Percentiles rank a stretch among this genome's conserved stretches.
These are phyloP conservation scores for Misgurnus anguillicaudatus DNA, from an alignment of 2,113 vertebrate genomes.

Conservation along the genomic window DNA sequence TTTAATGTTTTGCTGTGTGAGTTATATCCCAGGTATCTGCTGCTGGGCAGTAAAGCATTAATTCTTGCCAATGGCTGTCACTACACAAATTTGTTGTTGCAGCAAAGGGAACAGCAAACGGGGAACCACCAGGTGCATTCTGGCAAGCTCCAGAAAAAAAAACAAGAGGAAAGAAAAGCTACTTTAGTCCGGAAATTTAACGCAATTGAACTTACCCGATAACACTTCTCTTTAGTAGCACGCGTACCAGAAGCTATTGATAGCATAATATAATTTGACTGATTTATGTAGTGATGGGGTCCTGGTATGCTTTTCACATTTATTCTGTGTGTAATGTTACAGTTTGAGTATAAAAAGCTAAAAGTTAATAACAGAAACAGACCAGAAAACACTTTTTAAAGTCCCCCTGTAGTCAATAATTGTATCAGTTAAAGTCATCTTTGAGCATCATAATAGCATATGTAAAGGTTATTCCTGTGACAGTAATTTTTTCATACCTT, in stretches of 20 bases:
- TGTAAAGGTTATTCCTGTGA: too few relatives aligned
- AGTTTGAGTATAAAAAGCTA: too few relatives aligned
- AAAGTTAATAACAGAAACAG: too few relatives aligned
- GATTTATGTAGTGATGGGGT: constrained; percentile 10
- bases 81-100: constrained; percentile 64
- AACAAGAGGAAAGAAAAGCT: constrained; percentile 38
- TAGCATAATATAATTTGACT: background rate
- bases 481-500: too few relatives aligned
- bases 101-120: constrained; percentile 54
- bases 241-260: background rate
- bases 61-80: constrained; percentile 66
- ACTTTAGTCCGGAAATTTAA: constrained; percentile 37
- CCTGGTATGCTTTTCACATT: too few relatives aligned
- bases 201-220: constrained; percentile 37
- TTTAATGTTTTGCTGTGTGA: constrained; percentile 59
- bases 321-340: too few relatives aligned
- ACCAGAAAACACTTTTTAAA: too few relatives aligned
- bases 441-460: too few relatives aligned
- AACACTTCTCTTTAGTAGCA: constrained; percentile 30
- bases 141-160: constrained; percentile 50
- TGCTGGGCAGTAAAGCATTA: constrained; percentile 59
- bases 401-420: too few relatives aligned
- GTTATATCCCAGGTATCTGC: constrained; percentile 64
- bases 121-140: constrained; percentile 63
- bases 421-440: too few relatives aligned